Conservation (phyloP, 2,888 invertebrate species). For the Netelia inedita region DNA sequence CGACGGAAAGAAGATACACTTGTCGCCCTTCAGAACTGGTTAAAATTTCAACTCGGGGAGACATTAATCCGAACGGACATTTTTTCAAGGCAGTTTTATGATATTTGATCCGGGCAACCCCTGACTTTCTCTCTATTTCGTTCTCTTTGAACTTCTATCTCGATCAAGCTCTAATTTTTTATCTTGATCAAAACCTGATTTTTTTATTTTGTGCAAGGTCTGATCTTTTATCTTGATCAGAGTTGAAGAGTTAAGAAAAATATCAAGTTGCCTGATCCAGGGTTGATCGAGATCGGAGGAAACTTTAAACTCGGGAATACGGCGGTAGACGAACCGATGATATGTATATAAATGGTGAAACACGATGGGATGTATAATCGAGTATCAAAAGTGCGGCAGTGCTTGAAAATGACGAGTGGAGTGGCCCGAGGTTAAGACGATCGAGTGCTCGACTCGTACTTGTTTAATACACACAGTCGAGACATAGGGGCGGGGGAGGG, state of each 20-base stretch:
- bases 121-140: too few relatives aligned
- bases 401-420: conserved; percentile 52
- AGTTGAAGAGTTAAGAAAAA: not conserved
- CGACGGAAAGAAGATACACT: conserved; percentile 17
- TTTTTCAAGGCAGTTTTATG: not conserved
- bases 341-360: not conserved
- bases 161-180: not conserved
- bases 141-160: not conserved
- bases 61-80: conserved; percentile 10
- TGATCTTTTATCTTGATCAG: not conserved
- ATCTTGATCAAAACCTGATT: not conserved
- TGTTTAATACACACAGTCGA: conserved; percentile 31
- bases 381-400: conserved; percentile 41
- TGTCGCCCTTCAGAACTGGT: conserved; percentile 49
- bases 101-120: too few relatives aligned
- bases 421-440: conserved; percentile 50
- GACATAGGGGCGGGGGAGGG: not conserved
- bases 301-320: too few relatives aligned
- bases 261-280: too few relatives aligned
- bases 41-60: conserved; percentile 34
- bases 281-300: too few relatives aligned
- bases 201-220: not conserved
- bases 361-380: conserved; percentile 20
- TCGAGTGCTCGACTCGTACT: conserved; percentile 40
- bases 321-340: not conserved